Evolutionary conservation across 2,888 invertebrate species (phyloP).

Genomic region (Tenthredo livida): DNA sequence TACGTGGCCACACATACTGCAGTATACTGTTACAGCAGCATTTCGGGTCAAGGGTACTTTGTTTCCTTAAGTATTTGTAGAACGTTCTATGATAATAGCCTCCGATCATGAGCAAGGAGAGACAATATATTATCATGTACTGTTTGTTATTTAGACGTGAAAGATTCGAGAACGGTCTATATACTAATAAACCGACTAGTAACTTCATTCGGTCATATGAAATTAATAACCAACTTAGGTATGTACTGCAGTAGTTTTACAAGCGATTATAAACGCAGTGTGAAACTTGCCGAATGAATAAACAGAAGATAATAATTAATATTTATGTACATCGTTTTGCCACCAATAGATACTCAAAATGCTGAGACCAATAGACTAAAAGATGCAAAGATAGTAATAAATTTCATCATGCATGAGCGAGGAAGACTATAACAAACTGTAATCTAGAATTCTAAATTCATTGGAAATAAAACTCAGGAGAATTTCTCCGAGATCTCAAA

Average conservation of each 20-base stretch:
- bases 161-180: not conserved
- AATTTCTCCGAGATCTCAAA: not conserved
- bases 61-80: conserved; percentile 46
- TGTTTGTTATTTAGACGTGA: not conserved
- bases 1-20: not conserved
- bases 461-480: not conserved
- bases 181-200: not conserved
- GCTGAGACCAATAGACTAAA: not conserved
- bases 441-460: not conserved
- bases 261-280: not conserved
- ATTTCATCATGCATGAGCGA: not conserved
- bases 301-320: not conserved
- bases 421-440: not conserved
- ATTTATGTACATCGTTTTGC: not conserved
- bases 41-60: conserved; percentile 45
- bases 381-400: not conserved
- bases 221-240: not conserved
- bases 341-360: not conserved
- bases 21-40: not conserved
- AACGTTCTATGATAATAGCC: conserved; percentile 27
- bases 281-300: not conserved
- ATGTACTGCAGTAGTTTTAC: not conserved
- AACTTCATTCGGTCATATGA: not conserved
- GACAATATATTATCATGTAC: not conserved
- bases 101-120: not conserved